These are phyloP conservation scores for Pyxicephalus adspersus DNA, from an alignment of 2,113 vertebrate genomes.

Conservation along the genomic window DNA sequence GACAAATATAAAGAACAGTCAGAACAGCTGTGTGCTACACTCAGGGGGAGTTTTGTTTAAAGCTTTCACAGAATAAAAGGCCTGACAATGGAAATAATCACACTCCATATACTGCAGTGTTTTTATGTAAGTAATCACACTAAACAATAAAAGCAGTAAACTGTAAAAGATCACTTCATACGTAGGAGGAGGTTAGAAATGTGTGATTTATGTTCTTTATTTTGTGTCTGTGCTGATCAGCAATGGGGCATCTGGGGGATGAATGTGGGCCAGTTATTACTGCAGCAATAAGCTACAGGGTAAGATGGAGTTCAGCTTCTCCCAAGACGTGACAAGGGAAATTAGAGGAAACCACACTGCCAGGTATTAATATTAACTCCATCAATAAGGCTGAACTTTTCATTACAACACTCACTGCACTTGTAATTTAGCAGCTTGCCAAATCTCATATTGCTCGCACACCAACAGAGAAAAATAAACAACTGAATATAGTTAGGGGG, in stretches of 20 bases:
- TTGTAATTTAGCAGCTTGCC: too few relatives aligned
- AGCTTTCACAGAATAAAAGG: not conserved
- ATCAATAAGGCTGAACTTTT: slow-evolving; percentile 17
- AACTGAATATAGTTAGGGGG: too few relatives aligned
- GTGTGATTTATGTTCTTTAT: slow-evolving; percentile 40
- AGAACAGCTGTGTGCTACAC: not conserved
- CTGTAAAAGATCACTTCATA: slow-evolving; percentile 9
- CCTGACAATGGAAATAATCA: slow-evolving; percentile 24
- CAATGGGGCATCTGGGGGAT: slow-evolving; percentile 31
- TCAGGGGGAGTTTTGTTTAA: not conserved
- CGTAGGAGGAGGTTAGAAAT: not conserved
- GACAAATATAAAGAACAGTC: slow-evolving; percentile 18
- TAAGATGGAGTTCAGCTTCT: slow-evolving; percentile 49
- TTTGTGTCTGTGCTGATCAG: slow-evolving; percentile 22
- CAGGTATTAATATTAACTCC: slow-evolving; percentile 41
- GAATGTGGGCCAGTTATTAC: slow-evolving; percentile 44
- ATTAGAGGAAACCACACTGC: not conserved
- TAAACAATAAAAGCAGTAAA: slow-evolving; percentile 7
- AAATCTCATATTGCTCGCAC: too few relatives aligned
- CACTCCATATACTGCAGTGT: slow-evolving; percentile 1
- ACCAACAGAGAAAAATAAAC: too few relatives aligned
- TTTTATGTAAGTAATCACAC: not conserved
- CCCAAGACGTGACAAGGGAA: not conserved
- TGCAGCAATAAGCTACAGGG: slow-evolving; percentile 14
- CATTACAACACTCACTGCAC: not conserved